Percentiles rank a stretch among this genome's conserved stretches.
These are phyloP conservation scores for Notocelia uddmanniana DNA, from an alignment of 2,888 invertebrate genomes.

Conservation along the genomic window DNA sequence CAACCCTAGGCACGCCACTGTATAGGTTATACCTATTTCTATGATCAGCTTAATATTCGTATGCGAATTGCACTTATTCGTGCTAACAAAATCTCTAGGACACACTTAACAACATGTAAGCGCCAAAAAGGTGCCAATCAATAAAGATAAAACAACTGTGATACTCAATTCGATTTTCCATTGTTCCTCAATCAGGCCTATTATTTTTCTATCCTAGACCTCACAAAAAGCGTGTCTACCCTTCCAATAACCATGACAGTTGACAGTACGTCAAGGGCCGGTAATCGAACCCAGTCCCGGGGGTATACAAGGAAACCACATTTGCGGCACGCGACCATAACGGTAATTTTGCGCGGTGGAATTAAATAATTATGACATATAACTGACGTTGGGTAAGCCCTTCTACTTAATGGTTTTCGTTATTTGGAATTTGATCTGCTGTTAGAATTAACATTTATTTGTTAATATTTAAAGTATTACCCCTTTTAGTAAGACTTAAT, in stretches of 20 bases:
- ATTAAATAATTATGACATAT: slow-evolving; percentile 46
- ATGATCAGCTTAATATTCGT: too few species aligned
- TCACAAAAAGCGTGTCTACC: slow-evolving; percentile 34
- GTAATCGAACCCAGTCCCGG: slow-evolving; percentile 65
- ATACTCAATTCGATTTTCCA: background rate
- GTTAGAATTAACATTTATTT: slow-evolving; percentile 3
- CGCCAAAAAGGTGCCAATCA: background rate
- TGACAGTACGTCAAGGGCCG: slow-evolving; percentile 45
- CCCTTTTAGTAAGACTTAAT: too few species aligned
- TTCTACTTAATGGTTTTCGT: slow-evolving; percentile 27
- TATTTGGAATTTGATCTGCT: background rate
- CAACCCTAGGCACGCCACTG: too few species aligned
- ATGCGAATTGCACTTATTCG: too few species aligned
- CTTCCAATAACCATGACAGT: slow-evolving; percentile 38
- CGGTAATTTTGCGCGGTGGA: slow-evolving; percentile 48
- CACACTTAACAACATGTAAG: background rate
- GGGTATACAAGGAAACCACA: slow-evolving; percentile 72
- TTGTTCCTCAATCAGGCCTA: slow-evolving; percentile 40
- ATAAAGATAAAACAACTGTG: slow-evolving; percentile 19
- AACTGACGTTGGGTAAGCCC: slow-evolving; percentile 32
- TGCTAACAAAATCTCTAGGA: background rate
- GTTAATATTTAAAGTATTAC: background rate
- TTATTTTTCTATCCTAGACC: slow-evolving; percentile 39
- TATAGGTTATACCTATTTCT: too few species aligned
- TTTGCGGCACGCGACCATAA: slow-evolving; percentile 62